A percentile compares a stretch with the other conserved stretches of the same genome.
Conservation (phyloP, 1,140 invertebrate genomes). For the Nomia melanderi region DNA sequence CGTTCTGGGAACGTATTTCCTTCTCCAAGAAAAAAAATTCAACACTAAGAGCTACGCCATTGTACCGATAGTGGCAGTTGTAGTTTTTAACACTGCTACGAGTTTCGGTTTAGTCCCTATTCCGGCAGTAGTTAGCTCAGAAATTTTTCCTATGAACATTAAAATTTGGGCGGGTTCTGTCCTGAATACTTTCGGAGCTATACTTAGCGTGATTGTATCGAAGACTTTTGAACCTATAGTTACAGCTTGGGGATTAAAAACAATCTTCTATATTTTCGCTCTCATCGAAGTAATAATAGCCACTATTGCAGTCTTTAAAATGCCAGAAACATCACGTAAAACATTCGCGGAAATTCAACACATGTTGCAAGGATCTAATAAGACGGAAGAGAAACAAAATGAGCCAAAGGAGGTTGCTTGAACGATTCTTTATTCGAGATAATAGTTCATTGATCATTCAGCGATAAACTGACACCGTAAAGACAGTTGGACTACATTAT, state of each 20-base stretch:
- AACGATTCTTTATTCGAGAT: no score
- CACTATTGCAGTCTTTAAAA: constrained; percentile 82
- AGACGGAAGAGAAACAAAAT: background rate
- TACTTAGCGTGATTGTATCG: constrained; percentile 86
- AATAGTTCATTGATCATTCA: no score
- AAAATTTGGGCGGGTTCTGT: constrained; percentile 85
- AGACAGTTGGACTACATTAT: no score
- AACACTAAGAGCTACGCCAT: constrained; percentile 71
- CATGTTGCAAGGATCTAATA: background rate
- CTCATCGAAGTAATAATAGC: constrained; percentile 77
- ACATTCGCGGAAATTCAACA: constrained; percentile 81
- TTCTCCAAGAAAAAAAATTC: background rate
- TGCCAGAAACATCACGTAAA: constrained; percentile 90
- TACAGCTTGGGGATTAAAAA: constrained; percentile 83
- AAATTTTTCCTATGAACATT: constrained; percentile 86
- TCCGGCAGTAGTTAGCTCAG: constrained; percentile 85
- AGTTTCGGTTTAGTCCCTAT: constrained; percentile 85
- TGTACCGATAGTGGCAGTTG: constrained; percentile 83
- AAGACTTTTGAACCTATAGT: constrained; percentile 85
- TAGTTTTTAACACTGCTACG: constrained; percentile 84
- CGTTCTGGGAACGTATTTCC: constrained; percentile 72
- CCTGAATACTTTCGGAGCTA: constrained; percentile 85
- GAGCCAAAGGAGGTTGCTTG: background rate
- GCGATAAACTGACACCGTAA: no score
- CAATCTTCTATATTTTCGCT: constrained; percentile 87